phyloP scores from a whole-genome alignment of 2,888 invertebrate genomes.

The Steromphala cineraria region DNA sequence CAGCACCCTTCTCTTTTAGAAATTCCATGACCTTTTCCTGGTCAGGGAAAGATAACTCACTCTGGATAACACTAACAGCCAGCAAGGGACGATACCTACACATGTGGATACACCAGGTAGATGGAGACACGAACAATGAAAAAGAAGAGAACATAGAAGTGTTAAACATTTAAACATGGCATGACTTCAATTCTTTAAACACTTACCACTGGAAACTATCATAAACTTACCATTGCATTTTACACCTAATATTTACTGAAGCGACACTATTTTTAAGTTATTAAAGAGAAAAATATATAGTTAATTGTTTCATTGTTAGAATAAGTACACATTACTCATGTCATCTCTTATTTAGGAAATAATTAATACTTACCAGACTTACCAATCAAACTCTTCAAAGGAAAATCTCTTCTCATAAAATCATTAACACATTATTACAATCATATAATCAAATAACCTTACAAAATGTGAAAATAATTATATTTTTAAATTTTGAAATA shows the following conservation, averaged over 20 bases:
- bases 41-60: constrained; percentile 91
- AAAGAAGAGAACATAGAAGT: constrained; percentile 3
- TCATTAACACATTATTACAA: no score
- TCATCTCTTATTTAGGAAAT: background rate
- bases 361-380: no score
- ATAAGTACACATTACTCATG: background rate
- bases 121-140: constrained; percentile 26
- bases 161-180: constrained; percentile 3
- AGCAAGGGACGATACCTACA: constrained; percentile 94
- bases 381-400: no score
- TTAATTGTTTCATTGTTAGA: no score
- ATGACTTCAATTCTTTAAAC: background rate
- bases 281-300: background rate
- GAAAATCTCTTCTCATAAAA: no score
- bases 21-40: constrained; percentile 90
- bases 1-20: constrained; percentile 87
- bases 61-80: constrained; percentile 89
- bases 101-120: constrained; percentile 14
- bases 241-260: no score
- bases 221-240: background rate
- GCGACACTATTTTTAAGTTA: no score
- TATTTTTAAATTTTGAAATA: background rate
- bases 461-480: background rate
- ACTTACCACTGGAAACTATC: background rate
- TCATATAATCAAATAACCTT: no score